Conservation (phyloP, 2,113 vertebrate species). For the Microcebus tavaratra region DNA sequence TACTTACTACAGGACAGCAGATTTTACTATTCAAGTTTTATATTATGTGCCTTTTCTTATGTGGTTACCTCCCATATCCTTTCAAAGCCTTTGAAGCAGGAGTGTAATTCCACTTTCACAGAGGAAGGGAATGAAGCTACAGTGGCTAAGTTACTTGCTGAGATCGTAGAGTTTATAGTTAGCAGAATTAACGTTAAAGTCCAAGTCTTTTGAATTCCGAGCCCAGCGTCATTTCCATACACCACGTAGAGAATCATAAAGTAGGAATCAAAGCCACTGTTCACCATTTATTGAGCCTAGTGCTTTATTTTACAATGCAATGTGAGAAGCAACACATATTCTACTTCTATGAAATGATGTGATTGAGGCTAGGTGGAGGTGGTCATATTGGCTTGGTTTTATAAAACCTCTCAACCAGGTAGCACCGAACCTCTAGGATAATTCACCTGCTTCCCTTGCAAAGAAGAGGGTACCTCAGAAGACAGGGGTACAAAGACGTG, state of each 20-base stretch:
- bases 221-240: not conserved
- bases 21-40: not conserved
- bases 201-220: not conserved
- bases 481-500: fast-evolving
- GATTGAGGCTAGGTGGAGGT: not conserved
- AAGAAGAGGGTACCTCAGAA: not conserved
- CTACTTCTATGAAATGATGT: not conserved
- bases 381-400: not conserved
- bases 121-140: not conserved
- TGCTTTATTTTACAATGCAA: not conserved
- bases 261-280: not conserved
- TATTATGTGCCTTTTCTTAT: not conserved
- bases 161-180: not conserved
- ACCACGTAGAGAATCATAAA: not conserved
- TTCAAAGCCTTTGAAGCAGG: not conserved
- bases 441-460: not conserved
- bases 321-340: not conserved
- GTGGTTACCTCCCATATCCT: not conserved
- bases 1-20: not conserved
- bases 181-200: not conserved
- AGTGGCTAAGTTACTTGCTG: not conserved
- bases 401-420: not conserved
- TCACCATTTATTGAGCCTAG: not conserved
- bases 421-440: not conserved
- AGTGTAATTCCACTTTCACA: not conserved